Evolutionary conservation across 2,888 invertebrate genomes (phyloP).

Genomic region (Tachina grossa): DNA sequence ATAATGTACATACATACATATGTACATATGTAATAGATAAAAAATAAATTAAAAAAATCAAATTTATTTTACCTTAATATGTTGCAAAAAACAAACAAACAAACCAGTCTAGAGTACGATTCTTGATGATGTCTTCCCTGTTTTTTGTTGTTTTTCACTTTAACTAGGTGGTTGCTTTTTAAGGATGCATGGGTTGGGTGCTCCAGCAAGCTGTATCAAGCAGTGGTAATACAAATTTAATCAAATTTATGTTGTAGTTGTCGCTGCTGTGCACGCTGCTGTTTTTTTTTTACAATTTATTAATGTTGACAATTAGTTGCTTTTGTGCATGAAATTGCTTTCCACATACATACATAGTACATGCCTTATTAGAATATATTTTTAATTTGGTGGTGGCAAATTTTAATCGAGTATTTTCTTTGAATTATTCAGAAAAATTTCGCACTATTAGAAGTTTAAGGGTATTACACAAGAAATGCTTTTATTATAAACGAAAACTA

Average conservation of each 20-base stretch:
- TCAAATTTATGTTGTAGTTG: conserved; percentile 46
- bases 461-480: neutral
- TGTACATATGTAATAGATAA: neutral
- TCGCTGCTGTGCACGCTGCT: neutral
- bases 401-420: conserved; percentile 13
- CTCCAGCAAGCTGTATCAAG: conserved; percentile 36
- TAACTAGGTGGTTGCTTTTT: conserved; percentile 53
- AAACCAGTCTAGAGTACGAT: neutral
- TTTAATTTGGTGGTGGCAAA: conserved; percentile 42
- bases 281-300: conserved; percentile 32
- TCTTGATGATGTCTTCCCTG: conserved; percentile 20
- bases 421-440: neutral
- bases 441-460: conserved; percentile 23
- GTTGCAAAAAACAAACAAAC: conserved; percentile 34
- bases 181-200: conserved; percentile 27
- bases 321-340: neutral
- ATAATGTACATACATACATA: neutral
- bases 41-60: neutral
- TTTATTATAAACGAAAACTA: neutral
- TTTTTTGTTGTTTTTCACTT: conserved; percentile 1
- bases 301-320: conserved; percentile 54
- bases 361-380: conserved; percentile 8
- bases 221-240: conserved; percentile 54
- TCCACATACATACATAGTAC: no score
- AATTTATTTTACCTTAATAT: conserved; percentile 51